Evolutionary conservation across 2,797 vertebrate genomes (phyloP), one percentile per base, ranked within the genome.

Genomic region (Austrolebias charrua): DNA sequence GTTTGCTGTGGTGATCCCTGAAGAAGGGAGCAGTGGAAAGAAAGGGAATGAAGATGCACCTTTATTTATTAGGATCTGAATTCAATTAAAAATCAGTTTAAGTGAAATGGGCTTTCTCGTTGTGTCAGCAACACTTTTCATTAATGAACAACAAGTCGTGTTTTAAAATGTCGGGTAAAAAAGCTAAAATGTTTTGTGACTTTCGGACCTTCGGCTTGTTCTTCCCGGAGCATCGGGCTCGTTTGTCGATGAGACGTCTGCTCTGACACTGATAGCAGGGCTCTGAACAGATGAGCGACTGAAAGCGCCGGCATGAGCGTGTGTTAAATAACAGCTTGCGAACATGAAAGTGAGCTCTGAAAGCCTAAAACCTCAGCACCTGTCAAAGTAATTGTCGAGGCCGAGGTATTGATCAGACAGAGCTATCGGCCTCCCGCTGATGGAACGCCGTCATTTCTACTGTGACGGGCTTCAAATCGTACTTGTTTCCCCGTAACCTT

Each of bases 321-420:
- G 65, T 44, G 31, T 64, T 64, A 60, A 56, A 83, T 59, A 71
- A 46, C 51, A 38, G 47, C 62, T 63, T 56, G 50, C 51, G 14
- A 53, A 19, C 24, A 72, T 38, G 48, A 66, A 60, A 60, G 61
- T 35, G 16, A 71, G 53, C 13, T 38, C 43, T 66, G 18, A 66
- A 70, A 70, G 69, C 62, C 51, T 52, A 16, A 66, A 60, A 66
- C 63, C 60, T 55, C 60, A 63, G 63, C 60, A 33, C 40, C 71
- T 68, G 51, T 48, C 55, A 46, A 48, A 68, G 62, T 48, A 68
- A 76, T 60, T 24, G 20, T 56, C 46, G 68, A 72, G 45, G 75
- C 59, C 58, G 46, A 19, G 29, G 51, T 69, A 78, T 71, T 79
- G 71, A 80, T 71, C 69, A 79, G 46, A 47, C 68, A 59, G 65